Evolutionary conservation across 1,140 invertebrate genomes (phyloP).

Genomic region (Ostrea edulis): DNA sequence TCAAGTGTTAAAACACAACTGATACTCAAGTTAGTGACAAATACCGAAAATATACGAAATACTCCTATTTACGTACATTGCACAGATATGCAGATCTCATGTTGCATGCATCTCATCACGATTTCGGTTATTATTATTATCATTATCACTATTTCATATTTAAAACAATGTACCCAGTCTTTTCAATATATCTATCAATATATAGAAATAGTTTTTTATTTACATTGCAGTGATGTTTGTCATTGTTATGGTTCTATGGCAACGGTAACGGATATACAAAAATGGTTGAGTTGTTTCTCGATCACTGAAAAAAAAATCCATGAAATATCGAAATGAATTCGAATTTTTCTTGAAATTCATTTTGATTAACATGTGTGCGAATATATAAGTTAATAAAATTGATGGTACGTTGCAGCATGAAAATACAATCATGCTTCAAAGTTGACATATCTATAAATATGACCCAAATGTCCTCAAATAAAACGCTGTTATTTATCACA

Average conservation of each 20-base stretch:
- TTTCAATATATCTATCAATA: no score
- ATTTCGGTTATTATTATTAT: no score
- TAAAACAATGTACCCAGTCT: no score
- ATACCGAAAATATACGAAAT: no score
- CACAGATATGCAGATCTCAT: no score
- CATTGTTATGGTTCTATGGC: conserved; percentile 18
- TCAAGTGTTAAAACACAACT: no score
- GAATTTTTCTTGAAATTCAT: not conserved
- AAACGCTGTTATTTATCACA: not conserved
- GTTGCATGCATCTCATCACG: no score
- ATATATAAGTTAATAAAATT: not conserved
- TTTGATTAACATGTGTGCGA: not conserved
- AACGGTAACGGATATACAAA: not conserved
- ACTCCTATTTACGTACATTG: no score
- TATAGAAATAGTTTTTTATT: not conserved
- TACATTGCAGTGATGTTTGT: not conserved
- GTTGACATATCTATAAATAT: not conserved
- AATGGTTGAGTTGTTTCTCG: not conserved
- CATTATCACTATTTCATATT: no score
- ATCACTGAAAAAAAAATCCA: not conserved
- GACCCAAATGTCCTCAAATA: not conserved
- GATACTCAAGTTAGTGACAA: no score
- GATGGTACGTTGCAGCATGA: not conserved
- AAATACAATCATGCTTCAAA: not conserved
- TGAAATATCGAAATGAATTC: not conserved